Percentiles rank a stretch among this genome's conserved stretches.
Evolutionary conservation across 2,113 vertebrate species (phyloP).

Genomic region (Centrocercus urophasianus): DNA sequence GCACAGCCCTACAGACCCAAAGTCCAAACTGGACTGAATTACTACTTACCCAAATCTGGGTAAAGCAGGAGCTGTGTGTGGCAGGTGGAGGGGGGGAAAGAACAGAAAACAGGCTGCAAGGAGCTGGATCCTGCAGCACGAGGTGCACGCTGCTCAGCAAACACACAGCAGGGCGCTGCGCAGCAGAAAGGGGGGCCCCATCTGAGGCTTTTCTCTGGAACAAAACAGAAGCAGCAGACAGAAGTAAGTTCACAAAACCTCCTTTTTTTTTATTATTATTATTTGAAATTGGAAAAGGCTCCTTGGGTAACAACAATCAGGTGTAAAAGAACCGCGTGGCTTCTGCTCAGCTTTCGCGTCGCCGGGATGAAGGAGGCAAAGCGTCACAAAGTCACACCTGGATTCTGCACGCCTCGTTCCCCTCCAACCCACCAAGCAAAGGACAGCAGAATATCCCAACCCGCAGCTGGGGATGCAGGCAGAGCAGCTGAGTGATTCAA

Average conservation of each 20-base stretch:
- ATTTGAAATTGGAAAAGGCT: slow-evolving; percentile 64
- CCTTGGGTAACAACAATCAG: slow-evolving; percentile 33
- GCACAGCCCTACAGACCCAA: background rate
- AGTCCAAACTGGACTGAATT: too few species aligned
- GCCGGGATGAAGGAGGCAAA: background rate
- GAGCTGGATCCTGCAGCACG: background rate
- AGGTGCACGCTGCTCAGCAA: background rate
- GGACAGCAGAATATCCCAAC: background rate
- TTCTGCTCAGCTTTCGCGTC: background rate
- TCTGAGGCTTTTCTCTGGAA: background rate
- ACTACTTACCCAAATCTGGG: background rate
- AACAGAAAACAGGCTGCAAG: rapidly evolving
- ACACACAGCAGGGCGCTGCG: rapidly evolving
- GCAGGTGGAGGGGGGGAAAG: background rate
- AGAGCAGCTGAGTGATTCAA: background rate
- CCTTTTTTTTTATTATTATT: slow-evolving; percentile 40
- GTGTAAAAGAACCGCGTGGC: slow-evolving; percentile 41
- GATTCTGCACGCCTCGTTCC: background rate
- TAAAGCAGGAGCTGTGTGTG: rapidly evolving
- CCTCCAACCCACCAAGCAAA: background rate
- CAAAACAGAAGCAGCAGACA: background rate
- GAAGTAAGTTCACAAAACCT: slow-evolving; percentile 42
- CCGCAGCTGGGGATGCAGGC: background rate
- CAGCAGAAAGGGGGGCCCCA: rapidly evolving
- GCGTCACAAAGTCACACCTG: background rate